These are phyloP conservation scores for Philopedon plagiatum DNA, from an alignment of 2,888 invertebrate species.

Conservation along the genomic window DNA sequence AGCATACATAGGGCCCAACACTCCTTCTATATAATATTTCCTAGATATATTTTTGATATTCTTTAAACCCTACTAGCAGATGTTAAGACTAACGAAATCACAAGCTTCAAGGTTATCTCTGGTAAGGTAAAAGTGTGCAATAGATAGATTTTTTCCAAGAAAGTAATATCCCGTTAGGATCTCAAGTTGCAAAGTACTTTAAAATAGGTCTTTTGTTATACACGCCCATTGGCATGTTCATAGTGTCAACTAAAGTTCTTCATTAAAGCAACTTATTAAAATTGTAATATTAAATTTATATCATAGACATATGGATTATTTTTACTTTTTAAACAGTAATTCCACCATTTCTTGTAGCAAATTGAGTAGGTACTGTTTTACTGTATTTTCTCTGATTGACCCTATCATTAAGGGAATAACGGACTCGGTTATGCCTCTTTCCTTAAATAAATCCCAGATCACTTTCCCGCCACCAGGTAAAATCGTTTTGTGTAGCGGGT, in stretches of 20 bases:
- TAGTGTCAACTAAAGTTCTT: not conserved
- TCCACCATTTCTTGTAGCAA: slow-evolving; percentile 18
- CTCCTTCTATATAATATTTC: not conserved
- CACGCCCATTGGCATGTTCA: slow-evolving; percentile 14
- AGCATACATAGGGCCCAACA: no score
- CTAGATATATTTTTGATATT: slow-evolving; percentile 25
- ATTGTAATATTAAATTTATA: no score
- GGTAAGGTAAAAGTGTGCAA: slow-evolving; percentile 15
- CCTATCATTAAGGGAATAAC: slow-evolving; percentile 3
- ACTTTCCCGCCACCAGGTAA: slow-evolving; percentile 37
- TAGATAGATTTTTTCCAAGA: not conserved
- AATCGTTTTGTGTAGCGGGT: slow-evolving; percentile 3
- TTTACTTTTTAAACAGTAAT: slow-evolving; percentile 5
- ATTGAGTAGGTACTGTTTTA: slow-evolving; percentile 21
- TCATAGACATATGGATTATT: no score
- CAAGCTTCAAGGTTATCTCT: slow-evolving; percentile 25
- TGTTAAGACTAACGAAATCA: slow-evolving; percentile 4
- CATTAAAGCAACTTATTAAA: no score
- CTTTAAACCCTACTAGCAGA: slow-evolving; percentile 37
- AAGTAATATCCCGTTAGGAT: slow-evolving; percentile 14
- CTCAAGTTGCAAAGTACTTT: slow-evolving; percentile 32
- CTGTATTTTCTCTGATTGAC: slow-evolving; percentile 9
- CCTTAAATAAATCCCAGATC: slow-evolving; percentile 12
- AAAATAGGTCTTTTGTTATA: slow-evolving; percentile 23
- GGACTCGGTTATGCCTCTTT: slow-evolving; percentile 1